A percentile compares a stretch with the other conserved stretches of the same genome.
phyloP scores from a whole-genome alignment of 2,797 vertebrate genomes.

The Todus mexicanus region DNA sequence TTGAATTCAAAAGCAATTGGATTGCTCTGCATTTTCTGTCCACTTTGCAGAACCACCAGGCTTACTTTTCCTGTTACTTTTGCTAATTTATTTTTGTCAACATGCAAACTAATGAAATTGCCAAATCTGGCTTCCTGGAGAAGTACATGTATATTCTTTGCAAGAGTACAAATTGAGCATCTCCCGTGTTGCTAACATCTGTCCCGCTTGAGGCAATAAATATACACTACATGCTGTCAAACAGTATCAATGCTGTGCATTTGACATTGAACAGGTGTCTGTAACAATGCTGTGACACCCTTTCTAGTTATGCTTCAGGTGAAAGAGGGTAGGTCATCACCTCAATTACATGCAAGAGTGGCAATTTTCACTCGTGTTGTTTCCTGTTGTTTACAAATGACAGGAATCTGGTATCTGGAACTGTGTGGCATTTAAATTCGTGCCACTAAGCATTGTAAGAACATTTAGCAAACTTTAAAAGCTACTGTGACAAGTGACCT shows the following conservation, averaged over 20 bases:
- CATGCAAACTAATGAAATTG: neutral
- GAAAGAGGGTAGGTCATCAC: conserved; percentile 22
- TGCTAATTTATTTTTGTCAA: neutral
- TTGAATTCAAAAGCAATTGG: neutral
- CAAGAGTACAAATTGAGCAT: neutral
- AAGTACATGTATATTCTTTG: neutral
- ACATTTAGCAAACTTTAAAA: neutral
- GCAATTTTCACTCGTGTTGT: conserved; percentile 6
- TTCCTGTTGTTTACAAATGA: conserved; percentile 36
- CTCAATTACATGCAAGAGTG: conserved; percentile 18
- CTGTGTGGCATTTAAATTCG: neutral
- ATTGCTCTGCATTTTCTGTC: neutral
- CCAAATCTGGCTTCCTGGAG: neutral
- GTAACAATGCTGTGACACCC: neutral
- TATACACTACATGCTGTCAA: neutral
- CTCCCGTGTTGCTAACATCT: neutral
- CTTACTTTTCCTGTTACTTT: neutral
- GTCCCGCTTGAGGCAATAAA: neutral
- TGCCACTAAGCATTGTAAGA: neutral
- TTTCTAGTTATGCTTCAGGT: neutral
- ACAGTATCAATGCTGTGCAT: neutral
- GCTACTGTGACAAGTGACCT: neutral
- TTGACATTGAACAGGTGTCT: neutral
- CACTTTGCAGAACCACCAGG: neutral
- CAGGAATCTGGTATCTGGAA: neutral